Base-by-base conservation (phyloP, 2,888 invertebrate species). In the Scotopteryx bipunctaria region DNA sequence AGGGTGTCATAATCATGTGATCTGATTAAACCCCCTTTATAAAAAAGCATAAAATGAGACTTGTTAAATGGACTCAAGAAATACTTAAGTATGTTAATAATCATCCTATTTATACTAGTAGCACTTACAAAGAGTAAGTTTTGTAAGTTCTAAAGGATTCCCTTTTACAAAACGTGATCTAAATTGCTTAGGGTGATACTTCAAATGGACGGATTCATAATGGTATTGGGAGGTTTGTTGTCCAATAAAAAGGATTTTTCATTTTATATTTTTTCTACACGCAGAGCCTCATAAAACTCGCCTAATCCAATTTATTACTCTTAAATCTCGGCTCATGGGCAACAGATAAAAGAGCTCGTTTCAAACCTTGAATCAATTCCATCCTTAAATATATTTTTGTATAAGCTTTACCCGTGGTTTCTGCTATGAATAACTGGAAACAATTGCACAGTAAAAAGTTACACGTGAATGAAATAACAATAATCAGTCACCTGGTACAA, bases 161-260 rank as follows among this genome's bases (percentile, higher is more conserved):
- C 14, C n/a, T 37, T 16, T 41, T 19, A 17, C 17, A 17, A 11
- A 36, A 35, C 11, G n/a, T n/a, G 13, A 3, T 40, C 11, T 11
- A 29, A 40, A 40, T 17, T 17, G 27, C 8, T 9, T 29, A 13
- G n/a, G 19, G 19, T 21, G 1, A 32, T 9, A 14, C 42, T 46
- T 46, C 45, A 37, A 37, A 46, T 31, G 14, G 19, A 31, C 21
- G 17, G 17, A 16, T 32, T 27, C 47, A 41, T 32, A 37, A 16
- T 36, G 11, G 11, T n/a, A 47, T 52, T 9, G 37, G 45, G 47
- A 19, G 49, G 47, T 27, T 37, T 58, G 19, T 37, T 54, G 43
- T 57, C 58, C 50, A 55, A 42, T 47, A 49, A 59, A 37, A 61
- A 61, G 21, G 47, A 57, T 50, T 44, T 61, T 29, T 42, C 51